Evolutionary conservation across 1,140 invertebrate genomes (phyloP).

Genomic region (Drosophila rhopaloa): DNA sequence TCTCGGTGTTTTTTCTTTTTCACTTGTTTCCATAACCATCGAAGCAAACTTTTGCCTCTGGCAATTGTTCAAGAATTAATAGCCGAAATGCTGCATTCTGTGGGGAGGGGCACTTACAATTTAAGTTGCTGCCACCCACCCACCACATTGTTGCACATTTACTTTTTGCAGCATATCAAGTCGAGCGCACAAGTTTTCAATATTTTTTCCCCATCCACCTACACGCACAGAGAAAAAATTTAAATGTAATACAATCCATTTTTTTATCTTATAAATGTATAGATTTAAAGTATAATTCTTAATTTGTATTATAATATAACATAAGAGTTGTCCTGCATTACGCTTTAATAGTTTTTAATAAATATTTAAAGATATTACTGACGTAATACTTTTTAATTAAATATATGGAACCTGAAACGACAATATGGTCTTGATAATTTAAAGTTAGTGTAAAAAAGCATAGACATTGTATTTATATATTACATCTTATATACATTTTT

Average conservation of each 20-base stretch:
- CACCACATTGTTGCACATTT: constrained; percentile 73
- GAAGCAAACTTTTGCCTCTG: constrained; percentile 67
- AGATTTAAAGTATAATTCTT: too few relatives aligned
- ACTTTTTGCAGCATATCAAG: constrained; percentile 62
- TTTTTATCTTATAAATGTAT: background rate
- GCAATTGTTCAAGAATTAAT: constrained; percentile 60
- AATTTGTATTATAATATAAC: too few relatives aligned
- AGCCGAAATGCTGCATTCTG: constrained; percentile 43
- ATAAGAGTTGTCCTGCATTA: too few relatives aligned
- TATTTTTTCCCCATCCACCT: constrained; percentile 18
- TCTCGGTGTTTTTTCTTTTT: constrained; percentile 5
- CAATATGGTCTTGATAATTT: too few relatives aligned
- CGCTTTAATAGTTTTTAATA: too few relatives aligned
- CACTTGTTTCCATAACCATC: constrained; percentile 8
- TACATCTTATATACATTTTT: too few relatives aligned
- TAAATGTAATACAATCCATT: background rate
- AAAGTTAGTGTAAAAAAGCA: too few relatives aligned
- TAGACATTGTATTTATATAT: too few relatives aligned
- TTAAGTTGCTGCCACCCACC: constrained; percentile 30
- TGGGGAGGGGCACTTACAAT: constrained; percentile 54
- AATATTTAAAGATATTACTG: too few relatives aligned
- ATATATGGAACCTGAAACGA: too few relatives aligned
- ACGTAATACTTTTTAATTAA: too few relatives aligned
- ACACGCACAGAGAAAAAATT: constrained; percentile 8
- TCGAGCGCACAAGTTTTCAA: constrained; percentile 38